Conservation (phyloP, 2,888 invertebrate genomes). For the Pyrrhosoma nymphula region DNA sequence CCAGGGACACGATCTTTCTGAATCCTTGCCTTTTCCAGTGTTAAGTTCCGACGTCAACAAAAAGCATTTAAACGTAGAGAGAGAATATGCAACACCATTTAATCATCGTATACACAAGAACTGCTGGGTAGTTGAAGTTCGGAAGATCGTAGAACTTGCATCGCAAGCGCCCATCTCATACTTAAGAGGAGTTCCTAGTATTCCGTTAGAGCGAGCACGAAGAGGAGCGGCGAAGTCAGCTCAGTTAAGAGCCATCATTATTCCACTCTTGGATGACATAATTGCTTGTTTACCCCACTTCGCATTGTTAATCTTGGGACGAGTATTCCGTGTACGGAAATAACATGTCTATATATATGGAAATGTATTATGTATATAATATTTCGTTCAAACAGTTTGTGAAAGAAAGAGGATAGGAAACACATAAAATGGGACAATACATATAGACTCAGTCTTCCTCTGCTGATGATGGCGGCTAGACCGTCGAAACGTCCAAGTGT, state of each 20-base stretch:
- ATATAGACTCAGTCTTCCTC: too few relatives aligned
- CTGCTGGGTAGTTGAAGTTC: background rate
- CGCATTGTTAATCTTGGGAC: too few relatives aligned
- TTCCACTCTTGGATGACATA: background rate
- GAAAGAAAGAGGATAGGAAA: too few relatives aligned
- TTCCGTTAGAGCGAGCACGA: background rate
- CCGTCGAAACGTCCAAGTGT: too few relatives aligned
- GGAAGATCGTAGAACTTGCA: constrained; percentile 4
- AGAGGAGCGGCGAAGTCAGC: background rate
- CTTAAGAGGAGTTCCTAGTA: background rate
- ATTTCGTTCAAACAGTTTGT: too few relatives aligned
- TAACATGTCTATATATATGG: too few relatives aligned
- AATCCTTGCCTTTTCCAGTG: background rate
- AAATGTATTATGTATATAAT: too few relatives aligned
- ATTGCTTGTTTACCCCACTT: background rate
- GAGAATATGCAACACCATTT: background rate
- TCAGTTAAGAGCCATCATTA: background rate
- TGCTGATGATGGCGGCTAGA: too few relatives aligned
- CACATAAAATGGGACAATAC: too few relatives aligned
- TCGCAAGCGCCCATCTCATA: background rate
- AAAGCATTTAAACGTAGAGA: background rate
- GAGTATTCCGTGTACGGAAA: too few relatives aligned
- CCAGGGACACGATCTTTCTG: too few relatives aligned
- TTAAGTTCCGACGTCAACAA: background rate
- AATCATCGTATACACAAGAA: background rate